phyloP scores from a whole-genome alignment of 2,888 invertebrate genomes.

The Liodrosophila aerea region DNA sequence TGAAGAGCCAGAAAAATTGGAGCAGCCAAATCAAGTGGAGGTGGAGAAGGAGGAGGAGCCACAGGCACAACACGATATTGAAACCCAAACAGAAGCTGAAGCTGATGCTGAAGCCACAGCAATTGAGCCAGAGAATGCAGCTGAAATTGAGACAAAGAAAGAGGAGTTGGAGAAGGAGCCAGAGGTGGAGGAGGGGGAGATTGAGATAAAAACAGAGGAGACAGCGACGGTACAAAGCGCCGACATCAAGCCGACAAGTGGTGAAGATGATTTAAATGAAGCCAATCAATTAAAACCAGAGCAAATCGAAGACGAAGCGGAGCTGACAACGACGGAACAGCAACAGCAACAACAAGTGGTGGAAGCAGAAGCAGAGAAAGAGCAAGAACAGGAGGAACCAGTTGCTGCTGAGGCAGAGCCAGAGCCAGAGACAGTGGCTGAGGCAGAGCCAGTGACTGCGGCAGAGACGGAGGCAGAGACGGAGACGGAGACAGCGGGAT shows the following conservation, averaged over 20 bases:
- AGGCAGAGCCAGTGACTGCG: constrained; percentile 15
- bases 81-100: constrained; percentile 10
- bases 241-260: constrained; percentile 74
- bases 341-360: constrained; percentile 19
- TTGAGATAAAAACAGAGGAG: no score
- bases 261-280: constrained; percentile 73
- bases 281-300: constrained; percentile 70
- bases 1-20: constrained; percentile 37
- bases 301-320: constrained; percentile 34
- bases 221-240: constrained; percentile 65
- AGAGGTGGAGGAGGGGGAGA: constrained; percentile 10
- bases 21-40: constrained; percentile 44
- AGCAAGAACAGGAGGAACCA: constrained; percentile 11
- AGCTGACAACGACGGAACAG: constrained; percentile 21
- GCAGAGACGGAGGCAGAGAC: constrained; percentile 7
- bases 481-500: constrained; percentile 9
- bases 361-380: constrained; percentile 3
- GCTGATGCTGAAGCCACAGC: constrained; percentile 24
- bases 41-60: constrained; percentile 20
- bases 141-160: constrained; percentile 46
- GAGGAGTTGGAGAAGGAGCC: constrained; percentile 17
- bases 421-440: constrained; percentile 9
- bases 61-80: constrained; percentile 27
- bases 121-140: constrained; percentile 37
- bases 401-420: constrained; percentile 8